phyloP scores from a whole-genome alignment of 1,140 invertebrate genomes.

The Caenorhabditis elegans region WBcel235 BX284606.5:6993501-6994000 shows the following conservation, averaged over 20 bases:
- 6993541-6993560: slow-evolving; percentile 56
- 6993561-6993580: slow-evolving; percentile 59
- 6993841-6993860: slow-evolving; percentile 11
- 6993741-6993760: slow-evolving; percentile 52
- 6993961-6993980: background rate
- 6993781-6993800: slow-evolving; percentile 56
- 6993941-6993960: background rate
- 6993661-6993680: background rate
- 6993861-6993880: background rate
- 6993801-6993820: slow-evolving; percentile 46
- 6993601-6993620: slow-evolving; percentile 45
- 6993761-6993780: slow-evolving; percentile 57
- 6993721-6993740: slow-evolving; percentile 54
- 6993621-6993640: slow-evolving; percentile 52
- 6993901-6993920: background rate
- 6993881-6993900: background rate
- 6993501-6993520: slow-evolving; percentile 60
- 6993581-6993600: slow-evolving; percentile 54
- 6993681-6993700: slow-evolving; percentile 49
- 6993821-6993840: slow-evolving; percentile 28
- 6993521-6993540: slow-evolving; percentile 59
- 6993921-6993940: background rate
- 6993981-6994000: background rate
- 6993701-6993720: slow-evolving; percentile 56
- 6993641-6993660: slow-evolving; percentile 40